Base-by-base conservation (phyloP, 30 jellyfish, hydroid and myxozoan genomes). In the Haliclystus octoradiatus region DNA sequence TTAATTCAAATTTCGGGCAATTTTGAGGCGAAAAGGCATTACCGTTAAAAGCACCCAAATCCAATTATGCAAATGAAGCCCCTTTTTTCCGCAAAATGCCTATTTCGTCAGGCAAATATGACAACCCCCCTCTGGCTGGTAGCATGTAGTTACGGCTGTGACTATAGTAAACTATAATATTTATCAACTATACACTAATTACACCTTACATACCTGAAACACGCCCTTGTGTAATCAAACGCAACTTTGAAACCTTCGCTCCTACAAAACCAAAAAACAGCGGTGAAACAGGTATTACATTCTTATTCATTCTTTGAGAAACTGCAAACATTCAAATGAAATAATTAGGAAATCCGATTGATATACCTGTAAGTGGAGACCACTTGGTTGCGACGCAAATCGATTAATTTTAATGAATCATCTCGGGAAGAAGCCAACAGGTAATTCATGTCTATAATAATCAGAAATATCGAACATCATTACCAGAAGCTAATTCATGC, bases 191-290 rank as follows among this genome's bases (percentile, higher is more conserved):
- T n/a, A n/a, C n/a, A n/a, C n/a, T n/a, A n/a, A n/a, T n/a, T n/a
- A n/a, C n/a, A n/a, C n/a, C n/a, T n/a, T n/a, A n/a, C n/a, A n/a
- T 68, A 88, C 97, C 97, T 88, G 85, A 88, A 88, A 65, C 95
- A 80, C 2, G 97, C 97, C 67, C 97, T 74, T 1, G 95, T 80
- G 93, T 83, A 88, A 71, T 88, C 97, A 67, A 88, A 88, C 34
- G 97, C 97, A 7, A 88, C 95, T 57, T 81, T 80, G 79, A 88
- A 88, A 2, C 97, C 97, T 2, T 88, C 97, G 32, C 85, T 27
- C 49, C 97, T 88, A 69, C 28, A n/a, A 49, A 70, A 50, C 4
- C 26, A 57, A 31, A 66, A 2, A 9, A 69, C 50, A 26, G 4
- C 57, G 28, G 13, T 31, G 68, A 13, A 53, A 26, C 7, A 24